Base-by-base conservation (phyloP, 2,888 invertebrate genomes). In the Standfussiana lucernea region DNA sequence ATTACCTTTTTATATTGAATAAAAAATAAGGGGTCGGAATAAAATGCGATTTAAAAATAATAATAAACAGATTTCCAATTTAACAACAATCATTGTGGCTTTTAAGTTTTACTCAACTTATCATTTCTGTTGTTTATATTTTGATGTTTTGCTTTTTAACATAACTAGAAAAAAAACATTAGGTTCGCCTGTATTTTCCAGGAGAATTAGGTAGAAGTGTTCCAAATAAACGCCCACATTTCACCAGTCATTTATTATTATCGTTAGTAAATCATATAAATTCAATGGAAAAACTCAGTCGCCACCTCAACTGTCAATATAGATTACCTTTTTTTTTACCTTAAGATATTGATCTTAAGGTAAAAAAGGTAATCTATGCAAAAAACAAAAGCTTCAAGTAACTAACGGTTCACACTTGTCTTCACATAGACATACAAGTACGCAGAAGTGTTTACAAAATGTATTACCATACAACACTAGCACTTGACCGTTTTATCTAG, bases 401-500 rank as follows among this genome's bases (percentile, higher is more conserved):
- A 15, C 0, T 70, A 82, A 72, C 85, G 72, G 82, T 77, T 50
- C 0, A 40, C 66, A 59, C 47, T 82, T 61, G 32, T 66, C 61
- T 61, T 13, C 13, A 62, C 70, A 71, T 28, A 74, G 0, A 15
- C 32, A 47, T 28, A 32, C 24, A 71, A 56, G 21, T 56, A 80
- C 2, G 7, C 67, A 24, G n/a, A 40, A 64, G 24, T 84, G 68
- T 81, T 80, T 42, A 72, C 53, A 42, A 71, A 64, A 62, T 56
- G 32, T 65, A 59, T 65, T 53, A 47, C 35, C 67, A 45, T 24
- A 62, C 53, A 21, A 74, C 42, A 37, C 37, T 69, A 28, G 50
- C 45, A 66, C 69, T 85, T 81, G 77, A 70, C 83, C 71, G 47
- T 70, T 66, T 85, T 72, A 62, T 56, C 21, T 28, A 37, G 40